Evolutionary conservation across 2,113 vertebrate species (phyloP).

Genomic region (Larimichthys polyactis): DNA sequence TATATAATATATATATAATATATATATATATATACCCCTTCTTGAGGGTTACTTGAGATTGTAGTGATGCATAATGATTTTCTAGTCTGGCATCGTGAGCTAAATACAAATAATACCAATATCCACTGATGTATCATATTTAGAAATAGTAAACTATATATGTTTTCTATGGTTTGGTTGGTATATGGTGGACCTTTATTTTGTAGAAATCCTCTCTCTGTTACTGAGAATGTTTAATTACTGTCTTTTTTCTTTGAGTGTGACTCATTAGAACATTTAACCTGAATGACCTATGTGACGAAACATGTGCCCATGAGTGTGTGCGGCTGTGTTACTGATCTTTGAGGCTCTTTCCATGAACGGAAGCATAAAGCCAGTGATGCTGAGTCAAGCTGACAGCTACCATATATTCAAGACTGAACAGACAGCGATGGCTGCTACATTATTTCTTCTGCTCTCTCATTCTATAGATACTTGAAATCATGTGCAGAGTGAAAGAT

Average conservation of each 20-base stretch:
- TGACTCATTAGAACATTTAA: not conserved
- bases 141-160: not conserved
- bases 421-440: not conserved
- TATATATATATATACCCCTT: not conserved
- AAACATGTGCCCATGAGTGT: not conserved
- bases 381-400: conserved; percentile 20
- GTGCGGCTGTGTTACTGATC: not conserved
- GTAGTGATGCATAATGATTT: not conserved
- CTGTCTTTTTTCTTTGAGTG: not conserved
- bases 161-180: not conserved
- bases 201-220: not conserved
- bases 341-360: conserved; percentile 8
- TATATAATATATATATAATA: too few relatives aligned
- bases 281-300: not conserved
- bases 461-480: not conserved
- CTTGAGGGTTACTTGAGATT: not conserved
- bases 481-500: conserved; percentile 6
- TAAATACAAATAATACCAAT: not conserved
- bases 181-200: not conserved
- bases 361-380: conserved; percentile 26
- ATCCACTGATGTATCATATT: not conserved
- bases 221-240: not conserved
- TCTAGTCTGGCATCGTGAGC: not conserved
- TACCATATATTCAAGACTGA: conserved; percentile 17
- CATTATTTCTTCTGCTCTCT: not conserved